Base-by-base conservation (phyloP, 2,113 vertebrate genomes). In the Pseudorasbora parva region DNA sequence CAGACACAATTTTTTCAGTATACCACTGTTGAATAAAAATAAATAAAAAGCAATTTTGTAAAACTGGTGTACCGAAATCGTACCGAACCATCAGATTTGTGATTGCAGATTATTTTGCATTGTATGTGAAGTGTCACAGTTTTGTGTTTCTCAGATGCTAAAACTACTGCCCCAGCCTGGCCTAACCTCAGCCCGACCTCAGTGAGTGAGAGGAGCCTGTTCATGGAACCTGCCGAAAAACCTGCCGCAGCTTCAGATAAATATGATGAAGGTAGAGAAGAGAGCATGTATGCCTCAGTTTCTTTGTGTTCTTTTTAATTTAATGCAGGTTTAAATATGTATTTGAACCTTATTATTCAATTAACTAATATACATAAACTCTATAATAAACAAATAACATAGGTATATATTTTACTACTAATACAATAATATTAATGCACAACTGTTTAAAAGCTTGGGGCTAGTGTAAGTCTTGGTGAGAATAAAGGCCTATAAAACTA, bases 141-240 rank as follows among this genome's bases (percentile, higher is more conserved):
- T 15, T 37, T 71, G 0, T 86, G 25, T 86, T 49, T 21, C 74
- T 15, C 72, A 99, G 97, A 99, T 83, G 93, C 95, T 4, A 79
- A 93, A 47, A 98, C 97, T 69, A 91, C 90, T 0, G 97, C 97
- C 64, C 59, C 92, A 10, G 95, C 95, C 1, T 99, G 98, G 98
- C 96, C 97, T 19, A 95, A 94, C 3, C 5, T 95, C 76, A 89
- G 94, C 5, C 8, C 5, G 0, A 88, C 73, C 1, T 76, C 85
- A 0, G 91, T 93, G 0, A 95, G 92, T 0, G 93, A 93, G 72
- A 91, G 45, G 60, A 91, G 86, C 1, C 85, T 87, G 84, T 86
- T 86, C 81, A 27, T 93, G 0, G 87, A 89, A 0, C 91, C 93
- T 1, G 93, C 92, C 0, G 88, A 90, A 2, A 68, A 1, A 80